A percentile compares a stretch with the other conserved stretches of the same genome.
Evolutionary conservation across 2,888 invertebrate genomes (phyloP).

Genomic region (Ellobium chinense): DNA sequence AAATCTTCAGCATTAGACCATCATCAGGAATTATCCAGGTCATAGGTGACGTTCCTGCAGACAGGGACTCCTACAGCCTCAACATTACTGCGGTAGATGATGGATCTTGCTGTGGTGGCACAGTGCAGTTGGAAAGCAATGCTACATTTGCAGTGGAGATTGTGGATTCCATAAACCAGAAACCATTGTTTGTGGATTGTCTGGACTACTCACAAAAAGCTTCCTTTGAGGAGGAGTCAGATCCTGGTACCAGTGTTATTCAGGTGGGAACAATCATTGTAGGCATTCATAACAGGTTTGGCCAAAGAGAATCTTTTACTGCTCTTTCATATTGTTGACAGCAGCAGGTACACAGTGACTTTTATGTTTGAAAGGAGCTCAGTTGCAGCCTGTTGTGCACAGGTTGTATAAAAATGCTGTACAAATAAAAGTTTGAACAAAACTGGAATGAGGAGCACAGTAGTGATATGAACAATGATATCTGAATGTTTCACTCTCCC

Average conservation of each 20-base stretch:
- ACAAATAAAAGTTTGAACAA: too few species aligned
- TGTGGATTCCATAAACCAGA: conserved; percentile 98
- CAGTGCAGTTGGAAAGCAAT: conserved; percentile 91
- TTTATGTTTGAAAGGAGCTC: too few species aligned
- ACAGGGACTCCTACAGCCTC: conserved; percentile 87
- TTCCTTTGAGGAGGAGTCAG: conserved; percentile 61
- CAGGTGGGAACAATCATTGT: conserved; percentile 59
- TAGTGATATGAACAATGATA: too few species aligned
- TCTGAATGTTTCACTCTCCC: too few species aligned
- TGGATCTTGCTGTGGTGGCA: conserved; percentile 96
- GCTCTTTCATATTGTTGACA: too few species aligned
- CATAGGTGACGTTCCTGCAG: conserved; percentile 64
- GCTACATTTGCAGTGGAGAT: conserved; percentile 97
- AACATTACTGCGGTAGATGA: conserved; percentile 99
- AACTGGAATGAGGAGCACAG: too few species aligned
- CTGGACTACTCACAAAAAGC: conserved; percentile 90
- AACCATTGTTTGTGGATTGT: conserved; percentile 96
- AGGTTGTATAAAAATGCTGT: too few species aligned
- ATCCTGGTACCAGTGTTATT: conserved; percentile 59
- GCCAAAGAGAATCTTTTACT: too few species aligned
- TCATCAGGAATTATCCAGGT: conserved; percentile 76
- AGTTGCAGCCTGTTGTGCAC: too few species aligned
- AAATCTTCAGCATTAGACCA: conserved; percentile 75
- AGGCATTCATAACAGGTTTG: too few species aligned
- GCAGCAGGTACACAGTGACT: too few species aligned